Conservation (phyloP, 2,113 vertebrate species). For the Gulo gulo region DNA sequence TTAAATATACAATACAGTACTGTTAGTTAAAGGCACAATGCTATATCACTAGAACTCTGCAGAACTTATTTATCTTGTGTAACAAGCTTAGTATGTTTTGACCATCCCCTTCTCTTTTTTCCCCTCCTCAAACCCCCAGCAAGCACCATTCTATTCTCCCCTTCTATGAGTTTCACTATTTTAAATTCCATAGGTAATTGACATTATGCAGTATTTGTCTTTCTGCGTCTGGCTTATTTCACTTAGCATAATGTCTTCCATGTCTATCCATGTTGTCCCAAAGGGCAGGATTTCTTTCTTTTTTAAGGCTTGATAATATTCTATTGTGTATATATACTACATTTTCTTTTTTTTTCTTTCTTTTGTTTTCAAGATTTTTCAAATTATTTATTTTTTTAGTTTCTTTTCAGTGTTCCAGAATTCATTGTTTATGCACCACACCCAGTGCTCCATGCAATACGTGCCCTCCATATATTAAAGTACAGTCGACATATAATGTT, state of each 20-base stretch:
- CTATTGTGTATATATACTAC: not conserved
- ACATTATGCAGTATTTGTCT: not conserved
- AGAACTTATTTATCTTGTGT: not conserved
- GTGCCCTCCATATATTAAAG: not conserved
- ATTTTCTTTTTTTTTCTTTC: not conserved
- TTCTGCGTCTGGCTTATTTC: not conserved
- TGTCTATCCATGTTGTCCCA: not conserved
- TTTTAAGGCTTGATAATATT: not conserved
- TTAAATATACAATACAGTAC: not conserved
- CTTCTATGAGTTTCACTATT: not conserved
- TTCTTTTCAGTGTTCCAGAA: too few species aligned
- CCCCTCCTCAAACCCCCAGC: too few species aligned
- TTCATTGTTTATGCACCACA: too few species aligned
- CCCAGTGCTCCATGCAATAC: too few species aligned
- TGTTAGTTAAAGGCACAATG: not conserved
- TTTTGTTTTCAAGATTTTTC: not conserved
- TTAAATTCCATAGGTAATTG: not conserved
- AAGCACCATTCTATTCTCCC: not conserved
- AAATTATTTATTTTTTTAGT: too few species aligned
- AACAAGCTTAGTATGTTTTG: not conserved
- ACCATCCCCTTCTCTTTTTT: not conserved
- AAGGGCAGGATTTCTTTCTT: not conserved
- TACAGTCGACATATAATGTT: not conserved
- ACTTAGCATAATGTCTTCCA: not conserved
- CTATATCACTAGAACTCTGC: not conserved